Conservation (phyloP, 1,140 invertebrate genomes). For the Bombus waltoni region DNA sequence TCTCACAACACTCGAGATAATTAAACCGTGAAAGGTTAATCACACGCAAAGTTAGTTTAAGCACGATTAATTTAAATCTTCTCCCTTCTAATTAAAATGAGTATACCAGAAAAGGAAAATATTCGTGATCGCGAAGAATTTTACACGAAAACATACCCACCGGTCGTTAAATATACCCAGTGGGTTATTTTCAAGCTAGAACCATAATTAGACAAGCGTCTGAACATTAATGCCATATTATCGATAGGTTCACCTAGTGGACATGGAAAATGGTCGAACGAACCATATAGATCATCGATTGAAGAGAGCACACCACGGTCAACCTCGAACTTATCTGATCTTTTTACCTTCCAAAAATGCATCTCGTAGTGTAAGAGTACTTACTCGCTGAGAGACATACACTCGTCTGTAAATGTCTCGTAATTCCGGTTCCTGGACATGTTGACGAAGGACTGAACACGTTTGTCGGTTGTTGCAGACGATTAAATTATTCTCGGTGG, state of each 20-base stretch:
- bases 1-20: neutral
- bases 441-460: conserved; percentile 63
- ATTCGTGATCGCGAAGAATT: neutral
- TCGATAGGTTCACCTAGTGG: neutral
- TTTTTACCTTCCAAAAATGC: neutral
- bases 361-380: neutral
- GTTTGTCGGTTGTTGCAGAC: conserved; percentile 47
- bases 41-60: neutral
- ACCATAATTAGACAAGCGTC: neutral
- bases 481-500: conserved; percentile 61
- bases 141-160: too few relatives aligned
- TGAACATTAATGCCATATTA: neutral
- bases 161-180: too few relatives aligned
- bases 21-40: neutral
- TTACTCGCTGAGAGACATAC: neutral
- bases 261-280: neutral
- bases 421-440: conserved; percentile 73
- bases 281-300: neutral
- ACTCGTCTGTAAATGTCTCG: conserved; percentile 61
- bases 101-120: neutral
- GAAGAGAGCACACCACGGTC: neutral
- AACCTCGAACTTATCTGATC: neutral
- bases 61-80: neutral
- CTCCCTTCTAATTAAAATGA: neutral
- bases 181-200: neutral